phyloP scores from a whole-genome alignment of 1,140 invertebrate species.

The Pseudachorutes palmiensis region DNA sequence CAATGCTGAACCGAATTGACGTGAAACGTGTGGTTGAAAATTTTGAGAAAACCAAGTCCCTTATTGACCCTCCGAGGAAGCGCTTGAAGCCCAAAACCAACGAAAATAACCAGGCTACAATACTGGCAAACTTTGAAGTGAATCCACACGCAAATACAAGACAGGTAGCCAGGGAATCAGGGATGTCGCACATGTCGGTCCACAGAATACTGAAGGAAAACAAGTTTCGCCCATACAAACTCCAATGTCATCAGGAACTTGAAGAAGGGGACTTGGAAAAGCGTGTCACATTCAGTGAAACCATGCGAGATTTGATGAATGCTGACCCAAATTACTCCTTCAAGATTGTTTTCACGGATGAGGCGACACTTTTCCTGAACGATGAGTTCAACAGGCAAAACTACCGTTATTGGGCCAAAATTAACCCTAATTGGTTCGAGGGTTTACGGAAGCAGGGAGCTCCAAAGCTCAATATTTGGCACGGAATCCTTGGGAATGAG shows the following conservation, averaged over 20 bases:
- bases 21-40: not conserved
- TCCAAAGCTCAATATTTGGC: constrained; percentile 42
- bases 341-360: constrained; percentile 10
- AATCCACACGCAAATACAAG: not conserved
- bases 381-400: constrained; percentile 36
- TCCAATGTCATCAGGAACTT: not conserved
- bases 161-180: not conserved
- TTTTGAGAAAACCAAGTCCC: not conserved
- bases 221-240: constrained; percentile 9
- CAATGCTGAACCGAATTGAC: not conserved
- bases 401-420: constrained; percentile 35
- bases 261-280: not conserved
- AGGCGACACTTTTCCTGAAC: constrained; percentile 38
- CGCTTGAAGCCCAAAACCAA: not conserved
- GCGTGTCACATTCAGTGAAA: not conserved
- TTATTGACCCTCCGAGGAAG: not conserved
- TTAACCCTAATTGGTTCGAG: constrained; percentile 37
- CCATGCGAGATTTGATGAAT: not conserved
- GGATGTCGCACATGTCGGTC: not conserved
- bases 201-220: constrained; percentile 1
- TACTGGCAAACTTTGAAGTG: not conserved
- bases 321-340: not conserved
- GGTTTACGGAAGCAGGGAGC: constrained; percentile 38
- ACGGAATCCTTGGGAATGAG: constrained; percentile 38
- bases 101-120: not conserved